Base-by-base conservation (phyloP, 2,113 vertebrate genomes). In the Neofelis nebulosa region DNA sequence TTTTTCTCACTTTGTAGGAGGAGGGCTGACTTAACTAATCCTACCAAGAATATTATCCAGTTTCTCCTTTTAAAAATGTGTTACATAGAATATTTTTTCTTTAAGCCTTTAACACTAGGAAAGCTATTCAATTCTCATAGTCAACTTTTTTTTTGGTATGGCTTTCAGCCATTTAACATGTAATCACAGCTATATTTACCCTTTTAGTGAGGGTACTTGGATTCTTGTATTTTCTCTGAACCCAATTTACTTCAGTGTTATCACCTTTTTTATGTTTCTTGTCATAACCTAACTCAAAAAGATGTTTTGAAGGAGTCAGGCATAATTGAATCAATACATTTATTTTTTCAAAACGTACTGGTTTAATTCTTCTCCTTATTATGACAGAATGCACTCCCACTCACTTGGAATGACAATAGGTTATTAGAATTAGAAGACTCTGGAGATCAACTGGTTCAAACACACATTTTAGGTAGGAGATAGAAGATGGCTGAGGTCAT, bases 271-370 rank as follows among this genome's bases (percentile, higher is more conserved):
- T 93, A 63, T 95, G 52, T 71, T 21, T 69, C 33, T 94, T 74
- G 4, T 57, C 66, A 86, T 74, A 90, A 57, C 27, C 36, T 41
- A 86, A 91, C 19, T 94, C 45, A 82, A 95, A 78, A 97, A 89
- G 48, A 85, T 74, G 57, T 50, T 94, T 55, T 81, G 29, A 89
- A 92, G 9, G 11, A 93, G 63, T 68, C 52, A 84, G 19, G n/a
- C 3, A 38, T 25, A 92, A 52, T 61, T 69, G 50, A 92, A 78
- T 78, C 57, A 89, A 76, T 69, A 89, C 41, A 25, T 66, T 68
- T 65, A 89, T 45, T 76, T 85, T 45, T 38, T 27, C 55, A 36
- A 86, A 88, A 96, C 63, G 50, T 90, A 31, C 69, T 5, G 7
- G 2, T 68, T 95, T 61, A 81, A 81, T 89, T 92, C 71, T 31